Base-by-base conservation (phyloP, 1,140 invertebrate genomes). In the Gryon sp. region DNA sequence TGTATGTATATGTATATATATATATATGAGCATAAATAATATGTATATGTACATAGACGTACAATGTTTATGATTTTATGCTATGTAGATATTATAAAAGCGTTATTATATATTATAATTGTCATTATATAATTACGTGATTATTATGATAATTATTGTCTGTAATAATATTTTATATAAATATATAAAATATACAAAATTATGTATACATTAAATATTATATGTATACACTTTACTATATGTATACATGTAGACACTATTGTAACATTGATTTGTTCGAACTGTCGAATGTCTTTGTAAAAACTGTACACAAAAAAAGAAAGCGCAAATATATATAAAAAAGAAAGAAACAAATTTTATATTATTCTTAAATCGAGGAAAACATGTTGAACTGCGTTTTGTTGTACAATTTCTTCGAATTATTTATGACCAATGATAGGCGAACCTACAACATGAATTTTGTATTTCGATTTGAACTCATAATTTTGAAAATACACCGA, bases 341-440 rank as follows among this genome's bases (percentile, higher is more conserved):
- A 78, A n/a, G n/a, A n/a, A n/a, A n/a, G n/a, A n/a, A n/a, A 83
- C 79, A 77, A 79, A 83, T 84, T 86, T 86, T 87, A 82, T 86
- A 84, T 83, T 84, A 82, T 40, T 75, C 60, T 59, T 59, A 57
- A 65, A 63, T 36, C 69, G 19, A 52, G 26, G 36, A 28, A 46
- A 63, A 48, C 43, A 43, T 34, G 15, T 50, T 73, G 11, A 20
- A 65, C 36, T 65, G 43, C 48, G 40, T 63, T 41, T 22, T 36
- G 34, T 48, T 55, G 30, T 62, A 53, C 4, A 15, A 45, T 45
- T 52, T 15, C 28, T 40, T 32, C 30, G 8, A 7, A 34, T 60
- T 43, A 38, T 60, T 70, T 60, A 38, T 12, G 15, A 34, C 24
- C 43, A 41, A 40, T 5, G 50, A 46, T 57, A 48, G 32, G 22